Evolutionary conservation across 2,113 vertebrate genomes (phyloP), one percentile per base, ranked within the genome.

Genomic region (Thoracochromis brauschi): DNA sequence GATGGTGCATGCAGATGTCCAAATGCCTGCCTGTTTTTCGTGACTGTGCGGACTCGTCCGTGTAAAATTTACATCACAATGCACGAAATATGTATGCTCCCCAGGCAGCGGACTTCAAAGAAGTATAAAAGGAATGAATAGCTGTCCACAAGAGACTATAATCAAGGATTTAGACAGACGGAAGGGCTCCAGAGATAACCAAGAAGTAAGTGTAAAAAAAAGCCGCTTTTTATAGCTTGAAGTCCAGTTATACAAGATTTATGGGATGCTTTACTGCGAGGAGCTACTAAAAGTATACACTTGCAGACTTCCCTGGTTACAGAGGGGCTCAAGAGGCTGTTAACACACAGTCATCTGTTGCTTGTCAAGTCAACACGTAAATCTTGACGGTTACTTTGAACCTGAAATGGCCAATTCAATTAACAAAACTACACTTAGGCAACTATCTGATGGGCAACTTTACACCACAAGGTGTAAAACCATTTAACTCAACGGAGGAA

Each of bases 211-310:
- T n/a, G 89, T 88, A 86, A 85, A 65, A 65, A 31, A 65, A n/a
- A 93, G 82, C 82, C 3, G 19, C 83, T 89, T 92, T 71, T 11
- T 53, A 85, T 88, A 16, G 91, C 88, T 90, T 82, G 29, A 87
- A 92, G 90, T 85, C 57, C 65, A 85, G 89, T 80, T 17, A 78
- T 63, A 57, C 84, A 82, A 90, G 91, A 95, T 95, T 95, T 95
- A 95, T 88, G 82, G 86, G 65, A 88, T 79, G 60, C 90, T 91
- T 93, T 85, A 88, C 84, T 24, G 86, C 85, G 42, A 86, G 88
- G 90, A 89, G 91, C 92, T 94, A 84, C 88, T 94, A 92, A 94
- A 95, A 85, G 93, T 92, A 89, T 94, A 92, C 87, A 86, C 83
- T 89, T 65, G 85, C 89, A 91, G 86, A 85, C 92, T 89, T 71